Evolutionary conservation across 2,113 vertebrate species (phyloP).

Genomic region (Callocephalon fimbriatum): DNA sequence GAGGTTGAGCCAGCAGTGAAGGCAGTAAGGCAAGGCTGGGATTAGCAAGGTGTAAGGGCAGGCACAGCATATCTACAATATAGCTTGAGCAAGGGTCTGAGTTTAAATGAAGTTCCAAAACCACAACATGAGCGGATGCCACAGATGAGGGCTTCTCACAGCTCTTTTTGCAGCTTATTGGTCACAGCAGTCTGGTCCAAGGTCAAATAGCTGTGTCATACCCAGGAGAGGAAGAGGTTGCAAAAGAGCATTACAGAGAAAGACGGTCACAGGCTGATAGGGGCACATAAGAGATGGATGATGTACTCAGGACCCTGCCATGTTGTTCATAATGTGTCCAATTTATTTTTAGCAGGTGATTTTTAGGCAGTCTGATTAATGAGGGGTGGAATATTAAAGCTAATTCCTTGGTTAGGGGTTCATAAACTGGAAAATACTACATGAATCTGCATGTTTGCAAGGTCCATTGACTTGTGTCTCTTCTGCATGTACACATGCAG

Average conservation of each 20-base stretch:
- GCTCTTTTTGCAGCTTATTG: neutral
- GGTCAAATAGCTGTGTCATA: neutral
- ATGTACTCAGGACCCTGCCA: neutral
- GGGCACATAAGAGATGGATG: neutral
- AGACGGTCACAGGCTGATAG: neutral
- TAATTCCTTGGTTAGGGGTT: neutral
- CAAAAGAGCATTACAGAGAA: neutral
- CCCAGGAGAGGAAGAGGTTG: rapidly evolving
- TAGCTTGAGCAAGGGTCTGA: neutral
- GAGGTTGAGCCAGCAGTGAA: neutral
- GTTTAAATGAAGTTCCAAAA: neutral
- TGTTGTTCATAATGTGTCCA: neutral
- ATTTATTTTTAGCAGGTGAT: neutral
- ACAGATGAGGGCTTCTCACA: neutral
- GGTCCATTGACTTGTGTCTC: neutral
- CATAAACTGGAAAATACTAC: neutral
- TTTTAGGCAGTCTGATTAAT: neutral
- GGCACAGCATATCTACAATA: neutral
- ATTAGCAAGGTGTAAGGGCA: neutral
- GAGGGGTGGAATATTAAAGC: neutral
- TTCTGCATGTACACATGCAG: neutral
- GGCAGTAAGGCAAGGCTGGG: neutral
- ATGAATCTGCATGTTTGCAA: neutral
- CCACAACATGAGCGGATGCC: rapidly evolving
- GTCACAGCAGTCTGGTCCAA: neutral